Conservation (phyloP, 1,140 invertebrate species). For the Drosophila seguyi region DNA sequence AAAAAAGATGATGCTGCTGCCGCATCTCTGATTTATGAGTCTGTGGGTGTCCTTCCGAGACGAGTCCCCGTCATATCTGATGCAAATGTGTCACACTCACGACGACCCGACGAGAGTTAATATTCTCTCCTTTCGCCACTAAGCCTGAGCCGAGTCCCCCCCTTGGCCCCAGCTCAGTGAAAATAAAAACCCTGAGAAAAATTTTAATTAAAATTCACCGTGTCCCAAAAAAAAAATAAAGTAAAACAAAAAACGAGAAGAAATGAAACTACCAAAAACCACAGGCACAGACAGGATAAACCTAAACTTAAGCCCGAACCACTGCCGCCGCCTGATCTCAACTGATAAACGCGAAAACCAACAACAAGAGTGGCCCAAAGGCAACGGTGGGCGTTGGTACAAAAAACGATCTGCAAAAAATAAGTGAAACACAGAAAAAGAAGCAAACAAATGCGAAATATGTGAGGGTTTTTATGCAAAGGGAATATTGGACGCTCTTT, state of each 20-base stretch:
- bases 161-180: background rate
- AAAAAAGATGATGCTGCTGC: slow-evolving; percentile 1
- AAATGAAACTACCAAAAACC: slow-evolving; percentile 68
- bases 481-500: slow-evolving; percentile 14
- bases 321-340: slow-evolving; percentile 72
- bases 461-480: background rate
- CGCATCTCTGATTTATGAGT: slow-evolving; percentile 63
- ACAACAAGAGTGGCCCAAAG: slow-evolving; percentile 51
- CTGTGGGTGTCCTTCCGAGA: slow-evolving; percentile 68
- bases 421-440: slow-evolving; percentile 34
- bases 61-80: slow-evolving; percentile 69
- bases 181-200: slow-evolving; percentile 77
- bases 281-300: slow-evolving; percentile 73
- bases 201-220: slow-evolving; percentile 83
- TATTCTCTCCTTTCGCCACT: slow-evolving; percentile 11
- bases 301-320: slow-evolving; percentile 22
- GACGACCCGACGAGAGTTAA: slow-evolving; percentile 28
- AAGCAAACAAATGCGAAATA: slow-evolving; percentile 13
- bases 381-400: slow-evolving; percentile 70
- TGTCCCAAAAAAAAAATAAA: slow-evolving; percentile 60
- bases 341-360: slow-evolving; percentile 83
- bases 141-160: background rate
- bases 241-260: background rate
- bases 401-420: slow-evolving; percentile 59
- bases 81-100: slow-evolving; percentile 82